These are phyloP conservation scores for Athene cunicularia DNA, from an alignment of 2,113 vertebrate genomes.

Conservation along the genomic window DNA sequence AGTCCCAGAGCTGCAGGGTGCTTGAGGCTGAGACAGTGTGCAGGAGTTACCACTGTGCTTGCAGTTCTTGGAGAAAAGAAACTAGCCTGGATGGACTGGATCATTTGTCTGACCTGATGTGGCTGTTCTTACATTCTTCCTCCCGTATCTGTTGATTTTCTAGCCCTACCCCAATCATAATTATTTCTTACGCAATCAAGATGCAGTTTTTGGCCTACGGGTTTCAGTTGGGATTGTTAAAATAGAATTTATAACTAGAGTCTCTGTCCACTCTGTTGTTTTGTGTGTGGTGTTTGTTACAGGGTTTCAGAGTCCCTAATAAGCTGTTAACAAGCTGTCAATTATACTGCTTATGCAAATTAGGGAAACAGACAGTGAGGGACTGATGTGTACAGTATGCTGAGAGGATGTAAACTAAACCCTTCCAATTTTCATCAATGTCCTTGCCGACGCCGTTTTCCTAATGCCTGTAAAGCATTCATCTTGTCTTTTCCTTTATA, in stretches of 20 bases:
- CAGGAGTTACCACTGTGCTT: background rate
- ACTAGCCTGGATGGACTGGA: background rate
- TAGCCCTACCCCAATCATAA: background rate
- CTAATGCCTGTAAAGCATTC: conserved; percentile 18
- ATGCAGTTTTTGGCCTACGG: background rate
- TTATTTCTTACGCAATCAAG: background rate
- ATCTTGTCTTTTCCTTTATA: conserved; percentile 25
- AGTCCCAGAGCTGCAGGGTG: background rate
- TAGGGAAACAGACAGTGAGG: conserved; percentile 58
- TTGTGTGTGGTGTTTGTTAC: conserved; percentile 56
- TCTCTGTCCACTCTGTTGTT: conserved; percentile 37
- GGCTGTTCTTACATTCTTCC: background rate
- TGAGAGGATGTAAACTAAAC: conserved; percentile 51
- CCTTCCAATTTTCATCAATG: conserved; percentile 48
- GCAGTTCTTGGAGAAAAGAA: background rate
- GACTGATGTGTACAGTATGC: conserved; percentile 71
- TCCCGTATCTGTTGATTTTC: background rate
- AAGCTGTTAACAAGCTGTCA: conserved; percentile 81
- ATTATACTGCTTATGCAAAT: conserved; percentile 74
- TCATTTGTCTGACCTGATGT: background rate
- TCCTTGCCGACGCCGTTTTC: background rate
- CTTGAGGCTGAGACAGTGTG: background rate
- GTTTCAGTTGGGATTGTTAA: conserved; percentile 25
- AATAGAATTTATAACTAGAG: conserved; percentile 1
- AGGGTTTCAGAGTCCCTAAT: conserved; percentile 69